A percentile compares a stretch with the other conserved stretches of the same genome.
Conservation (phyloP, 1,140 invertebrate species). For the Tigriopus japonicus region DNA sequence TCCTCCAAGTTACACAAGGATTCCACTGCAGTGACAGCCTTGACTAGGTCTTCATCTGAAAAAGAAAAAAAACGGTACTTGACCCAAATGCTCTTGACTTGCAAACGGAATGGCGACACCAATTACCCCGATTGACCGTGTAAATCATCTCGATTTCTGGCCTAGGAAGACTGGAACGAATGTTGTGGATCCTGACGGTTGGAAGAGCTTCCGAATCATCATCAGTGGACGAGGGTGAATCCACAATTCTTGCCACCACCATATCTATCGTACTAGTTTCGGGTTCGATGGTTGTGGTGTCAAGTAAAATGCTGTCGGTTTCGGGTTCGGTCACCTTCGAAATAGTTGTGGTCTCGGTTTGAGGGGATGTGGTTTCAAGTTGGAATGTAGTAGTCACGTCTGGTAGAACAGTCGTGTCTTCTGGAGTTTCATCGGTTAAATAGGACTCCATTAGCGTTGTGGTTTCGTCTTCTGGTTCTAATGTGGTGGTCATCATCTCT, state of each 20-base stretch:
- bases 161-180: not conserved
- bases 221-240: not conserved
- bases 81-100: not conserved
- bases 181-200: not conserved
- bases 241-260: not conserved
- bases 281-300: not conserved
- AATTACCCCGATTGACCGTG: constrained; percentile 1
- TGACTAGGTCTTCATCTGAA: not conserved
- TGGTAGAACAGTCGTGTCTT: too few relatives aligned
- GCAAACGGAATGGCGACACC: not conserved
- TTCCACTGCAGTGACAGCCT: not conserved
- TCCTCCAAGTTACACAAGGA: not conserved
- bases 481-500: not conserved
- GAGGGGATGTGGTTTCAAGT: not conserved
- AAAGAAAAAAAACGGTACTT: not conserved
- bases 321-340: not conserved
- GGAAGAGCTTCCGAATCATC: not conserved
- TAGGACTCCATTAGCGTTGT: too few relatives aligned
- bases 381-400: not conserved
- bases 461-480: not conserved
- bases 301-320: not conserved
- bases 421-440: too few relatives aligned
- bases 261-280: not conserved
- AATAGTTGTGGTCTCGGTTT: not conserved
- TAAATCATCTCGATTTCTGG: constrained; percentile 1